Conservation (phyloP, 2,797 vertebrate species). For the Lutjanus argentimaculatus region DNA sequence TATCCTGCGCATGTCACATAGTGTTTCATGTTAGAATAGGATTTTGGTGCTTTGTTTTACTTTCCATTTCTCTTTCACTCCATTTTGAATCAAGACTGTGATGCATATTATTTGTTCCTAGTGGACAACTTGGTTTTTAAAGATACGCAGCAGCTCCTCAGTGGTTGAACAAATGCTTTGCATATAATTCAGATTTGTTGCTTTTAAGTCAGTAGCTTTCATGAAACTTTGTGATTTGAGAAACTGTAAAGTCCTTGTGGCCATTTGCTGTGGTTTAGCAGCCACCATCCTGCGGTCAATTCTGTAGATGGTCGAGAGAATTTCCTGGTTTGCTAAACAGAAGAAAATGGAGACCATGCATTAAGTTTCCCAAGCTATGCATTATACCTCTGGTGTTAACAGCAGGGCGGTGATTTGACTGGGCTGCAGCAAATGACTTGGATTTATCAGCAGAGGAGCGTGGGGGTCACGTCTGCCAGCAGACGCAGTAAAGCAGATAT, state of each 20-base stretch:
- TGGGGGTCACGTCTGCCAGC: slow-evolving; percentile 50
- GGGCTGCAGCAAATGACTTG: slow-evolving; percentile 49
- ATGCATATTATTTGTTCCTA: neutral
- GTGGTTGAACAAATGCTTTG: neutral
- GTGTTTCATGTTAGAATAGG: neutral
- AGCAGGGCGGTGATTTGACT: slow-evolving; percentile 64
- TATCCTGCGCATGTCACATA: neutral
- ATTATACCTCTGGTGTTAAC: slow-evolving; percentile 69
- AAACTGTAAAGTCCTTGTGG: slow-evolving; percentile 35
- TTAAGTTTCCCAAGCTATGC: slow-evolving; percentile 69
- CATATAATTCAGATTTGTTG: neutral
- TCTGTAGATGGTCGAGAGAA: slow-evolving; percentile 60
- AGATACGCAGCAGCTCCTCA: neutral
- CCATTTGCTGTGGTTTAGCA: slow-evolving; percentile 48
- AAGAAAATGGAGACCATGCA: slow-evolving; percentile 64
- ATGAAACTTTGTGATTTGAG: slow-evolving; percentile 44
- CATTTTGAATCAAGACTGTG: slow-evolving; percentile 7
- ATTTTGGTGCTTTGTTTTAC: neutral
- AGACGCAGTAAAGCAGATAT: slow-evolving; percentile 43
- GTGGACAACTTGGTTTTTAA: neutral
- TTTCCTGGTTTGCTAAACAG: slow-evolving; percentile 45
- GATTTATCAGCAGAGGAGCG: slow-evolving; percentile 36
- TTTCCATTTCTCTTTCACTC: neutral
- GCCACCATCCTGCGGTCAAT: slow-evolving; percentile 47
- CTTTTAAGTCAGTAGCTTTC: slow-evolving; percentile 2